Conservation (phyloP, 2,888 invertebrate species). For the Danaus chrysippus region DNA sequence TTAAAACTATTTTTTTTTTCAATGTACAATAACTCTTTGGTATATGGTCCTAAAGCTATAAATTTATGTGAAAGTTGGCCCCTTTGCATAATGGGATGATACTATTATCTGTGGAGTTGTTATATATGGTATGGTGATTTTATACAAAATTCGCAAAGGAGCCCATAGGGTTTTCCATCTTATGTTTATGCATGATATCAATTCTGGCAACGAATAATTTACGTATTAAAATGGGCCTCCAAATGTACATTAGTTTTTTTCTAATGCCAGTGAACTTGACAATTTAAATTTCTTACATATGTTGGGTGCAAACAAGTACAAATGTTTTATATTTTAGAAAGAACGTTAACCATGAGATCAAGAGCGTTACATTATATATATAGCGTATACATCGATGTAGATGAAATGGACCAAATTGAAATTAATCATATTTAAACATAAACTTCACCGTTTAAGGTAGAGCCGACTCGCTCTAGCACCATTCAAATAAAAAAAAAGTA, state of each 20-base stretch:
- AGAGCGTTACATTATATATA: not conserved
- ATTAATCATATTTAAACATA: not conserved
- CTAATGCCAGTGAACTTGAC: not conserved
- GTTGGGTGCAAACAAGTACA: not conserved
- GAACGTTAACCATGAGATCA: slow-evolving; percentile 2
- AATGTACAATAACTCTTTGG: slow-evolving; percentile 77
- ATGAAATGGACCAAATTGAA: not conserved
- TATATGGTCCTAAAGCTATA: slow-evolving; percentile 74
- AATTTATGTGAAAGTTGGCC: slow-evolving; percentile 60
- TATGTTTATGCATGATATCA: slow-evolving; percentile 19
- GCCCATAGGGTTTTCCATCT: slow-evolving; percentile 25
- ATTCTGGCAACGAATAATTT: slow-evolving; percentile 18
- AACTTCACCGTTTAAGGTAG: not conserved
- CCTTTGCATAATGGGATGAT: slow-evolving; percentile 51
- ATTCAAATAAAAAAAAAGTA: slow-evolving; percentile 10
- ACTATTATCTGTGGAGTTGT: slow-evolving; percentile 22
- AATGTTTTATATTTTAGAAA: slow-evolving; percentile 1
- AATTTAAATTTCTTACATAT: not conserved
- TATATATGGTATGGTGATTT: slow-evolving; percentile 15
- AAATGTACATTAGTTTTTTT: slow-evolving; percentile 15
- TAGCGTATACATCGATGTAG: not conserved
- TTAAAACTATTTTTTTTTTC: slow-evolving; percentile 60
- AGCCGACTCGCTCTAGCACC: slow-evolving; percentile 2
- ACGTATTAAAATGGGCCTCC: slow-evolving; percentile 21
- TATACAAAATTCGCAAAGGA: slow-evolving; percentile 25